phyloP scores from a whole-genome alignment of 2,113 vertebrate genomes.

The Tamias sibiricus region DNA sequence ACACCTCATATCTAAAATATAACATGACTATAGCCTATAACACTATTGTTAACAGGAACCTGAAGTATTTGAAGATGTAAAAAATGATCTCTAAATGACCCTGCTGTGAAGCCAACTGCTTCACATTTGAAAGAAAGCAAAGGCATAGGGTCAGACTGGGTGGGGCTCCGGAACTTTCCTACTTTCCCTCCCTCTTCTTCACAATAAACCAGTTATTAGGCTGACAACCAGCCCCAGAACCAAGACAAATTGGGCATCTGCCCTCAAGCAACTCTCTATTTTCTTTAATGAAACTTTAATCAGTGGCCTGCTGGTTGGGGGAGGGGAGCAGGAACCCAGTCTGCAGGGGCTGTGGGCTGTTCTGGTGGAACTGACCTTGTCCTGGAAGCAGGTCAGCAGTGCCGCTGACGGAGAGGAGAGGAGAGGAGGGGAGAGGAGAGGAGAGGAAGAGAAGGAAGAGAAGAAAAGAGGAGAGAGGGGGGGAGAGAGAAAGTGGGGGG shows the following conservation, averaged over 20 bases:
- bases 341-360: too few relatives aligned
- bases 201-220: neutral
- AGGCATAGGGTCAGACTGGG: too few relatives aligned
- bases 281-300: neutral
- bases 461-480: accelerated
- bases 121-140: neutral
- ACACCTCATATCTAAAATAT: too few relatives aligned
- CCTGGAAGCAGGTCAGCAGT: accelerated
- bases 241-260: neutral
- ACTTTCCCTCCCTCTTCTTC: neutral
- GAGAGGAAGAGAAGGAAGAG: neutral
- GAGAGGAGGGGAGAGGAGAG: neutral
- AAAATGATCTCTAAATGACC: neutral
- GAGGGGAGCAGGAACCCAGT: neutral
- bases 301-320: accelerated
- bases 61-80: neutral
- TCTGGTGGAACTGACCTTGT: accelerated
- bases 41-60: neutral
- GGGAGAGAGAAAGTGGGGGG: neutral
- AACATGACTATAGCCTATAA: neutral
- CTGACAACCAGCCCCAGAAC: neutral
- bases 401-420: neutral
- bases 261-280: neutral
- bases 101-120: too few relatives aligned
- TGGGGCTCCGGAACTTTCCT: neutral